Evolutionary conservation across 2,113 vertebrate genomes (phyloP), one percentile per base, ranked within the genome.

Genomic region (human (Homo sapiens)): DNA sequence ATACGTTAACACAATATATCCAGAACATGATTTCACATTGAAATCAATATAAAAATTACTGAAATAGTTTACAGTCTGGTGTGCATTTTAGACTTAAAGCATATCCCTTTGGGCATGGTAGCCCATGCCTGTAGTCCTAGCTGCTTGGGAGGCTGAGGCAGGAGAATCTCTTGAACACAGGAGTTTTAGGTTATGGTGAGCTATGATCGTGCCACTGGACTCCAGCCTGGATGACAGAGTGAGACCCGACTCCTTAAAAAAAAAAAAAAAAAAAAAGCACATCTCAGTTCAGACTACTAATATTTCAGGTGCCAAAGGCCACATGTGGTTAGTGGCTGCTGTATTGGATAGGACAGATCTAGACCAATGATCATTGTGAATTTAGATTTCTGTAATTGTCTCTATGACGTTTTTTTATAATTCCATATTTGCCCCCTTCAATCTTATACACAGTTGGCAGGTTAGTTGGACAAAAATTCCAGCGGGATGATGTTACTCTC

Each of bases 351-450:
- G 72, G 40, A 70, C 23, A 61, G 73, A 72, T 38, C 32, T 89
- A 84, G 43, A 88, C 88, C 43, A 94, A 2, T 72, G 61, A 72
- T 57, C 14, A 57, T 59, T 92, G 64, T 92, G 35, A 57, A 64
- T 73, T 81, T 76, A 89, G 50, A 81, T 90, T 76, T 66, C 48
- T 86, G 0, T 80, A 66, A 30, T 75, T 43, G 50, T 76, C 52
- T 45, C 18, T 86, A 27, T 94, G n/a, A 64, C 52, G 59, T 48
- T 68, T 94, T 64, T 94, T 96, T n/a, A 38, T 81, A 81, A 48
- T 89, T 52, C 35, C 8, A 25, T 89, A 64, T 61, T 83, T 94
- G 27, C 32, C 78, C 13, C 32, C 70, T 92, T 89, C 4, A 79
- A 0, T 92, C 18, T 27, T 92, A 72, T 94, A 20, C 38, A 78